Percentiles rank a stretch among this genome's conserved stretches.
Evolutionary conservation across 2,113 vertebrate species (phyloP).

Genomic region (Cyanoderma ruficeps): DNA sequence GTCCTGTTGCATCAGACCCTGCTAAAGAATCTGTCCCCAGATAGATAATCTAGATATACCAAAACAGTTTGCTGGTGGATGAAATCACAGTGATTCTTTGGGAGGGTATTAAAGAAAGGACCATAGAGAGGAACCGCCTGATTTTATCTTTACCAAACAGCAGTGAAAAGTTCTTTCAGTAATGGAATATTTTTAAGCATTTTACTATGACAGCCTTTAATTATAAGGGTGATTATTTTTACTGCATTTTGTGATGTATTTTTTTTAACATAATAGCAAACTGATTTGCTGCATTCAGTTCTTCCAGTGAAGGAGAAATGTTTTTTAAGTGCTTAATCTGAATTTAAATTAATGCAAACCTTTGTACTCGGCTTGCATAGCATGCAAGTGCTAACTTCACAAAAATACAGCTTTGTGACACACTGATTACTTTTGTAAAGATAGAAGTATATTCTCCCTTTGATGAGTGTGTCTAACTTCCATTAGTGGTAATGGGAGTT

Average conservation of each 20-base stretch:
- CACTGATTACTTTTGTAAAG: constrained; percentile 44
- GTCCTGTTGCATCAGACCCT: not conserved
- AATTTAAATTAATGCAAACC: constrained; percentile 62
- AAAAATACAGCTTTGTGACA: constrained; percentile 53
- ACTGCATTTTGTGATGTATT: not conserved
- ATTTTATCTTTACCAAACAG: not conserved
- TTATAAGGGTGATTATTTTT: constrained; percentile 50
- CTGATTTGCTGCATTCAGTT: constrained; percentile 7
- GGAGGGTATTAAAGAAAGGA: not conserved
- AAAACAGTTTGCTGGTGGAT: not conserved
- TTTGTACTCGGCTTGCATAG: constrained; percentile 28
- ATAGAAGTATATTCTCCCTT: constrained; percentile 19
- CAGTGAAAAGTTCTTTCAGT: not conserved
- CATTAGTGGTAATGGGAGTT: constrained; percentile 58
- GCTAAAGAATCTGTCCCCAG: not conserved
- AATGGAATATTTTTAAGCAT: not conserved
- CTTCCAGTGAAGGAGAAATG: constrained; percentile 1
- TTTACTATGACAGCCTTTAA: constrained; percentile 37
- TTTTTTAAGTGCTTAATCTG: constrained; percentile 42
- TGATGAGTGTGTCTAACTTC: constrained; percentile 53
- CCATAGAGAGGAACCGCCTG: not conserved
- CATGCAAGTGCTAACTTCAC: constrained; percentile 3
- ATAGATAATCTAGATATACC: not conserved
- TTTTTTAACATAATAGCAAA: constrained; percentile 15
- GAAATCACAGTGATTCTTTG: not conserved